These are phyloP conservation scores for Elaeidobius kamerunicus DNA, from an alignment of 2,888 invertebrate genomes.

Conservation along the genomic window DNA sequence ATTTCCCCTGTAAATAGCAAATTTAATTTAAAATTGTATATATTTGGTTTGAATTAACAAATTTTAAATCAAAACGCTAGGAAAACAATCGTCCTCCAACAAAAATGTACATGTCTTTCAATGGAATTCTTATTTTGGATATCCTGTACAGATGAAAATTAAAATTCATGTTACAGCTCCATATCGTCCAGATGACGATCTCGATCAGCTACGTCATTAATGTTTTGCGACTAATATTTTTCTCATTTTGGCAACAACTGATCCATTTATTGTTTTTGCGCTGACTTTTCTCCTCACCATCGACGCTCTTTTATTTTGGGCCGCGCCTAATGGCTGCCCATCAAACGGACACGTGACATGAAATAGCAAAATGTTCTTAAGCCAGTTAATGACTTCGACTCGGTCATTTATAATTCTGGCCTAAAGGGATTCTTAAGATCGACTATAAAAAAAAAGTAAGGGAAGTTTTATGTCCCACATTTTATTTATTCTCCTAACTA, in stretches of 20 bases:
- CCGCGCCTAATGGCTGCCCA: conserved; percentile 21
- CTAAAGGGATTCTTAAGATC: conserved; percentile 12
- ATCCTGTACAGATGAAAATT: too few relatives aligned
- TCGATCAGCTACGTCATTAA: conserved; percentile 12
- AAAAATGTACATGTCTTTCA: too few relatives aligned
- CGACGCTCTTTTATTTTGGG: conserved; percentile 18
- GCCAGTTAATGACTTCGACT: conserved; percentile 6
- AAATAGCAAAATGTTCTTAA: conserved; percentile 9
- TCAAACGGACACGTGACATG: conserved; percentile 22
- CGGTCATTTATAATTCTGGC: conserved; percentile 9
- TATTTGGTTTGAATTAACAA: too few relatives aligned
- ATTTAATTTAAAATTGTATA: too few relatives aligned
- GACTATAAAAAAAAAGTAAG: too few relatives aligned
- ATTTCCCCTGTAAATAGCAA: too few relatives aligned
- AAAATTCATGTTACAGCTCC: too few relatives aligned
- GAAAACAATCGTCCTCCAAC: too few relatives aligned
- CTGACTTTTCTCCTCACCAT: conserved; percentile 10
- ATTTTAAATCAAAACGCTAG: too few relatives aligned
- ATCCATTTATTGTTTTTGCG: conserved; percentile 21
- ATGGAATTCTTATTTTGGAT: too few relatives aligned
- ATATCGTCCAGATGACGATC: conserved; percentile 3
- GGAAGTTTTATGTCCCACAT: too few relatives aligned
- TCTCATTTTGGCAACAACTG: conserved; percentile 8
- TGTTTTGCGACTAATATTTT: conserved; percentile 13
- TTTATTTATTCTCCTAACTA: too few relatives aligned